A percentile compares a stretch with the other conserved stretches of the same genome.
Conservation (phyloP, 2,113 vertebrate species). For the Indri indri region DNA sequence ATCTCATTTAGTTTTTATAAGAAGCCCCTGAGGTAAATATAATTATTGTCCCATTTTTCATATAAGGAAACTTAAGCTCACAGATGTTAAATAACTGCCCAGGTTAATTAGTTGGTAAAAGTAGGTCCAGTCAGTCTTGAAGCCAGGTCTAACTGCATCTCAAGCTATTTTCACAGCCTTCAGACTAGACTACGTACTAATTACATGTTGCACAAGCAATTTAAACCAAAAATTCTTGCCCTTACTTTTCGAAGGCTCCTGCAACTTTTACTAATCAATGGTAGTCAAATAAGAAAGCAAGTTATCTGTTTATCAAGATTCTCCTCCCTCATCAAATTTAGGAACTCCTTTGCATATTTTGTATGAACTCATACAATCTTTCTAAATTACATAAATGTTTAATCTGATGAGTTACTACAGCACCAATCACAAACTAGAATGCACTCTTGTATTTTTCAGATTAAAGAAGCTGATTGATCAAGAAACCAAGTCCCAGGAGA, state of each 20-base stretch:
- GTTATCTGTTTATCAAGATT: conserved; percentile 6
- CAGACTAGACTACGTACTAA: background rate
- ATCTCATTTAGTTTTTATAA: conserved; percentile 43
- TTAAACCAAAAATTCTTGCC: conserved; percentile 18
- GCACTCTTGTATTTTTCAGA: conserved; percentile 85
- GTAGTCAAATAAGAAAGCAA: background rate
- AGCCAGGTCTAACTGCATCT: conserved; percentile 1
- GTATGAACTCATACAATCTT: background rate
- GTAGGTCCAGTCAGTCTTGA: background rate
- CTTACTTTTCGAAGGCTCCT: background rate
- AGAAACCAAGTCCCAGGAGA: conserved; percentile 90
- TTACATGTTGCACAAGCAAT: conserved; percentile 7
- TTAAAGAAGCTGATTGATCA: conserved; percentile 95
- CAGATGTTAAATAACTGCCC: background rate
- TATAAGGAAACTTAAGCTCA: background rate
- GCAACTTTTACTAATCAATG: background rate
- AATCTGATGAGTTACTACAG: conserved; percentile 34
- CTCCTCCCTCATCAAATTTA: background rate
- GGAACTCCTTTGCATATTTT: background rate
- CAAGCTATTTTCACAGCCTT: conserved; percentile 11
- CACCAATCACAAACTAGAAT: conserved; percentile 65
- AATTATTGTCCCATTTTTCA: conserved; percentile 25
- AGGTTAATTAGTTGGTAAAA: conserved; percentile 13
- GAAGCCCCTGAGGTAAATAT: background rate
- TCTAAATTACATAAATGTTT: conserved; percentile 29